Conservation (phyloP, 2,888 invertebrate species). For the Drosophila atripex region DNA sequence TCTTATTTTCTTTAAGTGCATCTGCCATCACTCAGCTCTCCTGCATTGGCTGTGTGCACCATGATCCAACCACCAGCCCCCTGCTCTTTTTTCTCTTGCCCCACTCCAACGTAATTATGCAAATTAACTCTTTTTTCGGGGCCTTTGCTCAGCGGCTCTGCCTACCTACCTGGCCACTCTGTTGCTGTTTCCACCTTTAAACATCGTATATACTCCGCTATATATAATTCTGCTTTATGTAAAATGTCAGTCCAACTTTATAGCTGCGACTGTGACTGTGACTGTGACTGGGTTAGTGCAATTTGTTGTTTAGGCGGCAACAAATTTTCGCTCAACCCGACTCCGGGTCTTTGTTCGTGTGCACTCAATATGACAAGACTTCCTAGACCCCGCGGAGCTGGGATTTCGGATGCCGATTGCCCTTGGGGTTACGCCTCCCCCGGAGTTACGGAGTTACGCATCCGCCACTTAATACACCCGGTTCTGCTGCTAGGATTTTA, state of each 20-base stretch:
- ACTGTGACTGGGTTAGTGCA: constrained; percentile 46
- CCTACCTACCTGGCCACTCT: constrained; percentile 17
- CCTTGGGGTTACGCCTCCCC: constrained; percentile 8
- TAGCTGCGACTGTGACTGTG: constrained; percentile 29
- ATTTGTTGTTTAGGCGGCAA: constrained; percentile 70
- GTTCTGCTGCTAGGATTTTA: constrained; percentile 16
- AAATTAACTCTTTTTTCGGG: constrained; percentile 77
- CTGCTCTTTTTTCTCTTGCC: constrained; percentile 3
- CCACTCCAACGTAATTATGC: constrained; percentile 67
- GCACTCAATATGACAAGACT: constrained; percentile 70
- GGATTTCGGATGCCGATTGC: constrained; percentile 15
- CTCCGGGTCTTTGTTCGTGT: constrained; percentile 65
- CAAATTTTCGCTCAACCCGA: constrained; percentile 53
- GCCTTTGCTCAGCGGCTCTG: constrained; percentile 73
- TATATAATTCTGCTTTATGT: constrained; percentile 65
- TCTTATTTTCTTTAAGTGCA: constrained; percentile 2
- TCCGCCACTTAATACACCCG: constrained; percentile 29
- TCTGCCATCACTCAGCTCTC: constrained; percentile 21
- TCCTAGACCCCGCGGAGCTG: constrained; percentile 33
- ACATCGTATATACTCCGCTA: constrained; percentile 18
- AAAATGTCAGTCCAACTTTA: constrained; percentile 70
- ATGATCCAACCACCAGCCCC: constrained; percentile 38
- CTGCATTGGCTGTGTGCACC: constrained; percentile 58
- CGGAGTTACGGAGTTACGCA: constrained; percentile 33
- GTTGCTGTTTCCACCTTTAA: constrained; percentile 20